Evolutionary conservation across 2,888 invertebrate genomes (phyloP).

Genomic region (Hymenopus coronatus): DNA sequence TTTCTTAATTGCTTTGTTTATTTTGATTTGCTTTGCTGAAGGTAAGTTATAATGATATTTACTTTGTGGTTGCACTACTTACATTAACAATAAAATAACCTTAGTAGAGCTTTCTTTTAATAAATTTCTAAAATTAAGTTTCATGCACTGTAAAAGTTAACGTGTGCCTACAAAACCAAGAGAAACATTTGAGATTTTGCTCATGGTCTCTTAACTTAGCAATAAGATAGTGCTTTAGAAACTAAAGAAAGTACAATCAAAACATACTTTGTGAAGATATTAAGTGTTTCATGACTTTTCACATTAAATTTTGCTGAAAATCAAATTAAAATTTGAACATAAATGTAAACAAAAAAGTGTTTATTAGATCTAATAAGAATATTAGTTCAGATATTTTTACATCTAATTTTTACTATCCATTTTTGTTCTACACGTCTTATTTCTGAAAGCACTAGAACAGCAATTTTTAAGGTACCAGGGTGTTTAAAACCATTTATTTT

Average conservation of each 20-base stretch:
- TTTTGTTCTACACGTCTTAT: too few species aligned
- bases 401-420: too few species aligned
- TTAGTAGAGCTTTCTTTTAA: not conserved
- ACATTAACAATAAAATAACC: not conserved
- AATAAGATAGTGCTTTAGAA: not conserved
- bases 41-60: not conserved
- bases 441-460: too few species aligned
- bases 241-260: not conserved
- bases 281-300: too few species aligned
- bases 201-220: not conserved
- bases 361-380: too few species aligned
- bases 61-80: not conserved
- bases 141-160: not conserved
- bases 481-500: too few species aligned
- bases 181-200: not conserved
- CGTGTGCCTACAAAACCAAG: not conserved
- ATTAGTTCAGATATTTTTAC: too few species aligned
- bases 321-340: too few species aligned
- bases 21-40: not conserved
- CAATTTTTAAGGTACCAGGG: too few species aligned
- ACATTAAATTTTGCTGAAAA: too few species aligned
- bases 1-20: not conserved
- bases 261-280: not conserved
- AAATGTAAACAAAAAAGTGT: too few species aligned
- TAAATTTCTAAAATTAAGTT: not conserved